Conservation (phyloP, 2,113 vertebrate species). For the Dipodomys merriami region DNA sequence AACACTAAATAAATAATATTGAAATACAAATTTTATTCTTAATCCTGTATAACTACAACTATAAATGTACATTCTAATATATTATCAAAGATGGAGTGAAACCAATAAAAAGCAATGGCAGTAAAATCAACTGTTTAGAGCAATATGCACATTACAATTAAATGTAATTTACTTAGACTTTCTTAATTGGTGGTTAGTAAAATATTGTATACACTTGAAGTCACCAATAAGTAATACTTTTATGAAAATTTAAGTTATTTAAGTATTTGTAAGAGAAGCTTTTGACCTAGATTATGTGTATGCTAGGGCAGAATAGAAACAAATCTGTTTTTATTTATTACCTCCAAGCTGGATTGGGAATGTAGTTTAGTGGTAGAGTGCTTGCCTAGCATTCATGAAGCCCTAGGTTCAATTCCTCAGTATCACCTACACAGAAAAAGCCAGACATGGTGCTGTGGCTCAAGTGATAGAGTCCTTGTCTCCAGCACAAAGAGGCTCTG, state of each 20-base stretch:
- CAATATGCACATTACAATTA: background rate
- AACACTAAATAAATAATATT: background rate
- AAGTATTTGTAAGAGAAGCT: background rate
- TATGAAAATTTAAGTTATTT: background rate
- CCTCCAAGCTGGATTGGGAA: no score
- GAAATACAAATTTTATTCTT: background rate
- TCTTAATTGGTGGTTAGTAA: conserved; percentile 14
- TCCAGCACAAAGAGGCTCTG: no score
- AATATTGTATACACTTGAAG: background rate
- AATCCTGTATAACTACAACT: background rate
- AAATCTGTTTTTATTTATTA: background rate
- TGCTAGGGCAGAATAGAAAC: background rate
- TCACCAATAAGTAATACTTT: background rate
- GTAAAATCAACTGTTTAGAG: background rate
- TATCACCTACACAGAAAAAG: no score
- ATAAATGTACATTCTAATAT: background rate
- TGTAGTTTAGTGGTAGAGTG: no score
- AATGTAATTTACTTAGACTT: background rate
- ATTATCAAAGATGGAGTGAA: background rate
- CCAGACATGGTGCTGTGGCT: no score
- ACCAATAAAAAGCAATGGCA: conserved; percentile 14
- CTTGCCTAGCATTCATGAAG: no score
- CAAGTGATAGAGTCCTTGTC: no score
- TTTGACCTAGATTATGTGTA: background rate
- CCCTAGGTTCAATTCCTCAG: no score